Evolutionary conservation across 2,113 vertebrate species (phyloP).

Genomic region (Varanus salvator): DNA sequence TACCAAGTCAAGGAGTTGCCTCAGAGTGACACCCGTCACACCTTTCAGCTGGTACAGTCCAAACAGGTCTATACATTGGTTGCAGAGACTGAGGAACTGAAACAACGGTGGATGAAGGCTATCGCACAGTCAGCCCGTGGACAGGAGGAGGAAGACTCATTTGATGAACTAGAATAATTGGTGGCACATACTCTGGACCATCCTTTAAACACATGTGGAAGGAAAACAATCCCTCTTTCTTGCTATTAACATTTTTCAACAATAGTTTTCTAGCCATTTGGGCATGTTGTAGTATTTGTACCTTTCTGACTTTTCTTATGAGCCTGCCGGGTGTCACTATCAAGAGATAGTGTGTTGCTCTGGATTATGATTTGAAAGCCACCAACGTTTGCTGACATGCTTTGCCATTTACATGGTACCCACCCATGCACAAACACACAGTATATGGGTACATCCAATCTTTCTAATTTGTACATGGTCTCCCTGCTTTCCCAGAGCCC

Average conservation of each 20-base stretch:
- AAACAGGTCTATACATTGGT: conserved; percentile 72
- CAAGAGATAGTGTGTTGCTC: neutral
- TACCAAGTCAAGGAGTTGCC: conserved; percentile 69
- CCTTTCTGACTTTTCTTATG: neutral
- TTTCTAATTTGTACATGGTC: neutral
- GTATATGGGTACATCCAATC: neutral
- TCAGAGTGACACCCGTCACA: conserved; percentile 58
- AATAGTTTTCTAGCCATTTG: neutral
- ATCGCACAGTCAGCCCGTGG: conserved; percentile 58
- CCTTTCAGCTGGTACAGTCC: conserved; percentile 79
- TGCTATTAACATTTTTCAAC: neutral
- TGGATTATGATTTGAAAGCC: neutral
- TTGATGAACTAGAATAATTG: conserved; percentile 52
- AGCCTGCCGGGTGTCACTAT: neutral
- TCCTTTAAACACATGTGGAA: neutral
- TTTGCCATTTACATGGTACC: neutral
- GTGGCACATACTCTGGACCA: neutral
- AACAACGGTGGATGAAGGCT: conserved; percentile 72
- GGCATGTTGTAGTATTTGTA: neutral
- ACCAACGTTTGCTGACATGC: neutral
- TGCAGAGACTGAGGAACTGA: conserved; percentile 75
- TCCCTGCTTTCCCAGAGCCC: neutral
- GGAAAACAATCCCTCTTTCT: neutral
- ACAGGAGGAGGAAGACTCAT: neutral
- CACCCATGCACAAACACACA: neutral